These are phyloP conservation scores for Drosophila kurseongensis DNA, from an alignment of 1,140 invertebrate species.

Conservation along the genomic window DNA sequence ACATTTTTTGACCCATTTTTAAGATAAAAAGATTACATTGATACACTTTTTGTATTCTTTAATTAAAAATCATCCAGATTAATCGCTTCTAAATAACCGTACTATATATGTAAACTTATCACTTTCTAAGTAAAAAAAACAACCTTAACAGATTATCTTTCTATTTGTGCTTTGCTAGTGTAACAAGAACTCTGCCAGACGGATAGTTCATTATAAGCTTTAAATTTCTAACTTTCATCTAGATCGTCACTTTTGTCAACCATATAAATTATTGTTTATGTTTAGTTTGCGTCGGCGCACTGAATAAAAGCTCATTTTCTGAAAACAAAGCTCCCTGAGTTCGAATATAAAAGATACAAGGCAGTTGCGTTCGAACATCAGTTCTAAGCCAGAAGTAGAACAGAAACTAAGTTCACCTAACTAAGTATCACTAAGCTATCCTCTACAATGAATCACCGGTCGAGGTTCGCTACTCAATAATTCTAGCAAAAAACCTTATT, in stretches of 20 bases:
- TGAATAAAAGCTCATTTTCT: slow-evolving; percentile 28
- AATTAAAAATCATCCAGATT: too few relatives aligned
- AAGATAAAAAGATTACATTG: too few relatives aligned
- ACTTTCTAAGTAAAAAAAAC: neutral
- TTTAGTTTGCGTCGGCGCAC: slow-evolving; percentile 48
- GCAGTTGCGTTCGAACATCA: slow-evolving; percentile 43
- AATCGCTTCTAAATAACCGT: too few relatives aligned
- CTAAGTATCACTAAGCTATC: neutral
- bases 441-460: slow-evolving; percentile 30
- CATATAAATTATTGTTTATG: neutral
- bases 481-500: neutral
- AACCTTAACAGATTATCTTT: slow-evolving; percentile 23
- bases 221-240: slow-evolving; percentile 4
- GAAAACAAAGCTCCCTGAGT: slow-evolving; percentile 47
- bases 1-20: too few relatives aligned
- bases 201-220: neutral
- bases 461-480: slow-evolving; percentile 4
- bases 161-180: slow-evolving; percentile 43
- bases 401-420: slow-evolving; percentile 13
- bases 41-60: too few relatives aligned
- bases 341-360: slow-evolving; percentile 58
- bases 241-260: slow-evolving; percentile 40
- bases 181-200: slow-evolving; percentile 37
- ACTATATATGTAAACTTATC: too few relatives aligned
- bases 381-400: slow-evolving; percentile 39